These are phyloP conservation scores for Equus quagga DNA, from an alignment of 2,113 vertebrate genomes.

Conservation along the genomic window DNA sequence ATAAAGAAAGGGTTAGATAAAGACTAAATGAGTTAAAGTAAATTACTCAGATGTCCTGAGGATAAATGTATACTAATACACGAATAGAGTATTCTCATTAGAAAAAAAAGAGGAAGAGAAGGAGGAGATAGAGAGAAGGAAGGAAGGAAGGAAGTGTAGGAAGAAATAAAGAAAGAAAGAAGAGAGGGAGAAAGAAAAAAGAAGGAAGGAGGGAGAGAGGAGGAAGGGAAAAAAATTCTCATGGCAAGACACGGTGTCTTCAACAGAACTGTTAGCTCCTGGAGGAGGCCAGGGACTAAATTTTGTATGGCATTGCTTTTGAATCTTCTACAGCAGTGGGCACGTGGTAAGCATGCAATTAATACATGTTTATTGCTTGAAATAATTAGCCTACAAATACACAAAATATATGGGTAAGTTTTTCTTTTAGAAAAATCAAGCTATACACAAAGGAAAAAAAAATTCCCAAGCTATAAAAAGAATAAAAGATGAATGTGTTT, in stretches of 20 bases:
- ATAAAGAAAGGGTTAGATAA: not conserved
- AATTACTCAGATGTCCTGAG: not conserved
- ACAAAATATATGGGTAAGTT: not conserved
- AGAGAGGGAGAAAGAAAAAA: no score
- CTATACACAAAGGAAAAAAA: not conserved
- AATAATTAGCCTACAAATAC: conserved; percentile 25
- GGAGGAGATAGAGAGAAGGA: no score
- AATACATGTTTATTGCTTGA: not conserved
- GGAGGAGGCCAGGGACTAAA: not conserved
- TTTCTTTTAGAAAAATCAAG: not conserved
- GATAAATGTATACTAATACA: not conserved
- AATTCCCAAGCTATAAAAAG: not conserved
- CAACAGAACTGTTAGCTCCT: not conserved
- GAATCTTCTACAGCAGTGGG: not conserved
- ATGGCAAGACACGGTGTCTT: not conserved
- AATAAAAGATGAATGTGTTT: not conserved
- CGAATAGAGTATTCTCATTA: not conserved
- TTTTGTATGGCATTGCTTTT: not conserved
- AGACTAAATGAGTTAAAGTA: not conserved
- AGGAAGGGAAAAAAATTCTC: no score
- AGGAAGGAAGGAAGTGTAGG: not conserved
- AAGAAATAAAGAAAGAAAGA: no score
- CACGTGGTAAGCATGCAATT: not conserved
- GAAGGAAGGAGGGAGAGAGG: not conserved
- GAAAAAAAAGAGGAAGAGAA: not conserved